Conservation (phyloP, 2,888 invertebrate species). For the Euclidia mi region DNA sequence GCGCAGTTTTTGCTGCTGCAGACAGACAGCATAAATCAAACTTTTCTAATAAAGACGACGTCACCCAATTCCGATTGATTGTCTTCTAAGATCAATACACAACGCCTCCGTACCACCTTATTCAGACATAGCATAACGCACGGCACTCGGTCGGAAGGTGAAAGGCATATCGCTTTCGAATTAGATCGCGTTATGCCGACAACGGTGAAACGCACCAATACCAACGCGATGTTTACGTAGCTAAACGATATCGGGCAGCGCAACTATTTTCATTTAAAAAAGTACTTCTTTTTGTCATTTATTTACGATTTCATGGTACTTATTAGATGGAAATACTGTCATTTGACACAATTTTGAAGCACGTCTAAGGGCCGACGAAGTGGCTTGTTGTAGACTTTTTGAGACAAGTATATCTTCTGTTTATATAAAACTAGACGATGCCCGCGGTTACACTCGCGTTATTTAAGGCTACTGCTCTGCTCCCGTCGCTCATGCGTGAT, state of each 20-base stretch:
- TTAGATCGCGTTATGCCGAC: slow-evolving; percentile 85
- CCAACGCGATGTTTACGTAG: slow-evolving; percentile 63
- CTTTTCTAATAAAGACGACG: no score
- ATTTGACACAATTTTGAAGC: slow-evolving; percentile 4
- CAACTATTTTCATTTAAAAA: slow-evolving; percentile 30
- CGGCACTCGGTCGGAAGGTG: slow-evolving; percentile 80
- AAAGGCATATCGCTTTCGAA: slow-evolving; percentile 89
- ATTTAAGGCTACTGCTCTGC: no score
- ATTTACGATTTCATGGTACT: slow-evolving; percentile 12
- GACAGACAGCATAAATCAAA: no score
- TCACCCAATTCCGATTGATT: neutral
- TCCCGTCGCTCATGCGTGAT: no score
- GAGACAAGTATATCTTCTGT: neutral
- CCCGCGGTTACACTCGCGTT: no score
- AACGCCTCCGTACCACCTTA: slow-evolving; percentile 35
- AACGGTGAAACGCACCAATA: slow-evolving; percentile 76
- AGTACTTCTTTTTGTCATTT: slow-evolving; percentile 5
- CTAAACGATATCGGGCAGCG: slow-evolving; percentile 53
- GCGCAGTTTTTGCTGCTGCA: no score
- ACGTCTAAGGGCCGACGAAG: neutral
- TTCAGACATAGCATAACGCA: slow-evolving; percentile 64
- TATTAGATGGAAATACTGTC: neutral
- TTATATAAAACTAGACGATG: neutral
- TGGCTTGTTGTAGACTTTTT: neutral
- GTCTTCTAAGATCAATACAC: slow-evolving; percentile 5